A percentile compares a stretch with the other conserved stretches of the same genome.
These are phyloP conservation scores for Drosophila gaucha DNA, from an alignment of 2,888 invertebrate genomes.

Conservation along the genomic window DNA sequence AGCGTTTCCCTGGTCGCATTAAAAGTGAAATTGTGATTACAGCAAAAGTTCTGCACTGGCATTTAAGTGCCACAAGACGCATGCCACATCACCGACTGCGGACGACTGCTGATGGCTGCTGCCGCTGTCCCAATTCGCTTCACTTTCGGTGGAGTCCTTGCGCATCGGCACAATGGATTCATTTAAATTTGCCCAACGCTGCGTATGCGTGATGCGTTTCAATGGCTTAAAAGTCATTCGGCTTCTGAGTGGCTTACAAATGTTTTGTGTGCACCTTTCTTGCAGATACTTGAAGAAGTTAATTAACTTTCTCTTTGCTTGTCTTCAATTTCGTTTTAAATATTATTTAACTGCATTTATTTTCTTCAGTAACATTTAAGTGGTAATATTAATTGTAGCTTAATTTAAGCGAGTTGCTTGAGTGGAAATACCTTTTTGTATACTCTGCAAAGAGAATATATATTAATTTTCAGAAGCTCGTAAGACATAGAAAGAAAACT, in stretches of 20 bases:
- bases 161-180: slow-evolving; percentile 27
- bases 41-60: slow-evolving; percentile 39
- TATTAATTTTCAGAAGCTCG: too few relatives aligned
- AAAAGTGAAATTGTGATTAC: slow-evolving; percentile 62
- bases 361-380: neutral
- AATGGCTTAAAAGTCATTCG: slow-evolving; percentile 40
- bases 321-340: neutral
- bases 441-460: too few relatives aligned
- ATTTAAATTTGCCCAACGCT: slow-evolving; percentile 55
- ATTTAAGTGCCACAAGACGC: slow-evolving; percentile 59
- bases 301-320: slow-evolving; percentile 17
- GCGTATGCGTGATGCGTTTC: slow-evolving; percentile 57
- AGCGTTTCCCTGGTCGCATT: slow-evolving; percentile 32
- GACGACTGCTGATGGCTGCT: neutral
- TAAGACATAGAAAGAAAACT: too few relatives aligned
- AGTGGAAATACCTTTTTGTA: too few relatives aligned
- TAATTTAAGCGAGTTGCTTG: too few relatives aligned
- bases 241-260: slow-evolving; percentile 35
- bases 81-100: slow-evolving; percentile 29
- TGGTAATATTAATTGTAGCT: too few relatives aligned
- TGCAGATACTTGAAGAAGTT: slow-evolving; percentile 1
- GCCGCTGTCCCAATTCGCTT: neutral
- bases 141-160: neutral
- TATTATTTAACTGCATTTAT: neutral
- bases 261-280: slow-evolving; percentile 25